Conservation (phyloP, 2,113 vertebrate genomes). For the Thalassoma bifasciatum region DNA sequence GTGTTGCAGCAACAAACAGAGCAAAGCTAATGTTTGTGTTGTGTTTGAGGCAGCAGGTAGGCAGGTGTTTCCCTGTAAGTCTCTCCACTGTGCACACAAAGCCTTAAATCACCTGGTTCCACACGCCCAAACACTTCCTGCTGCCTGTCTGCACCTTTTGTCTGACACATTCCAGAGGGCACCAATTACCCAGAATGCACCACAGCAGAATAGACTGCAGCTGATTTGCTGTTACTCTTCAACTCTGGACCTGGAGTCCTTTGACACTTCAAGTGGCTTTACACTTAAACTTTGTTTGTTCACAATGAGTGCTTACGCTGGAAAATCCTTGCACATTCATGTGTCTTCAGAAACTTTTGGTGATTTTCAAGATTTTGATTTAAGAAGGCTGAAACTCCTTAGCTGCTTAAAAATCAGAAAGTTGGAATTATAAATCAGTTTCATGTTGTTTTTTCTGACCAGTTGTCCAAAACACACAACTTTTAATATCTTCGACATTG, state of each 20-base stretch:
- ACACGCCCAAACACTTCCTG: conserved; percentile 30
- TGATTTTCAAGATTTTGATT: too few species aligned
- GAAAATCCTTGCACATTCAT: too few species aligned
- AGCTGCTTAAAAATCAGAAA: too few species aligned
- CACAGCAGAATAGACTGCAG: conserved; percentile 36
- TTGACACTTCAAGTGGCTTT: too few species aligned
- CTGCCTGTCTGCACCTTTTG: conserved; percentile 64
- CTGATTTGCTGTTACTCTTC: background rate
- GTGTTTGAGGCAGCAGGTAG: conserved; percentile 54
- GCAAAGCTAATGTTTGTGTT: conserved; percentile 70
- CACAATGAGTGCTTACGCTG: too few species aligned
- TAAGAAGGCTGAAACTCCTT: too few species aligned
- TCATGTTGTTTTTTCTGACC: too few species aligned
- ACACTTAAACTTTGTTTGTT: too few species aligned
- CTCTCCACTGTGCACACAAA: conserved; percentile 43
- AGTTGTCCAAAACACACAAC: too few species aligned
- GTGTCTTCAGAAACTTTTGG: too few species aligned
- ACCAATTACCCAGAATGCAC: conserved; percentile 56
- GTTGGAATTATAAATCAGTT: too few species aligned
- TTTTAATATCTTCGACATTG: too few species aligned
- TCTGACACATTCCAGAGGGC: conserved; percentile 59
- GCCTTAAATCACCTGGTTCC: conserved; percentile 61
- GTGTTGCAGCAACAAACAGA: conserved; percentile 53
- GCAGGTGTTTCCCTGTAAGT: conserved; percentile 70
- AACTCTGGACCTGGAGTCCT: background rate